Percentiles rank a stretch among this genome's conserved stretches.
Conservation (phyloP, 2,888 invertebrate species). For the Trissonchulus sp. region DNA sequence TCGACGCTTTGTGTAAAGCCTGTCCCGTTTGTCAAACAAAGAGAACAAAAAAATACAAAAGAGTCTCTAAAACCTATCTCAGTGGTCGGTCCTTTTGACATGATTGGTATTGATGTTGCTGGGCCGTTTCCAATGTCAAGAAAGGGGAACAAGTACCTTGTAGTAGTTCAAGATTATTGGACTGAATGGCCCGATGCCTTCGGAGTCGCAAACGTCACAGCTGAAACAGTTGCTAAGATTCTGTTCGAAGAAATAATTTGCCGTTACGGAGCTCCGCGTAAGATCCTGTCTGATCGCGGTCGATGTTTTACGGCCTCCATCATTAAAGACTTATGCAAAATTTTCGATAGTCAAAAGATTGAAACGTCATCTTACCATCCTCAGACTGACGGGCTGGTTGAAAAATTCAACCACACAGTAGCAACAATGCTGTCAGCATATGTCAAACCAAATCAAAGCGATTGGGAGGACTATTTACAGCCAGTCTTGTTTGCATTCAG, state of each 20-base stretch:
- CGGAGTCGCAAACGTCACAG: conserved; percentile 3
- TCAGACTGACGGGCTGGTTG: no score
- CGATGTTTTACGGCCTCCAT: conserved; percentile 36
- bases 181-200: conserved; percentile 22
- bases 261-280: conserved; percentile 28
- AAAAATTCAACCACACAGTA: conserved; percentile 39
- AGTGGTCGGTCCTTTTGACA: conserved; percentile 26
- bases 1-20: conserved; percentile 28
- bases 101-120: conserved; percentile 28
- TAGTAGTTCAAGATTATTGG: conserved; percentile 31
- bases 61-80: background rate
- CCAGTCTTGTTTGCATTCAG: conserved; percentile 37
- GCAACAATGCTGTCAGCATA: conserved; percentile 38
- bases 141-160: conserved; percentile 32
- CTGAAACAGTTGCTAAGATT: conserved; percentile 8
- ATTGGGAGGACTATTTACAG: conserved; percentile 38
- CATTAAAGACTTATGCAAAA: conserved; percentile 29
- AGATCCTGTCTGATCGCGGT: conserved; percentile 37
- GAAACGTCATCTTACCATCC: conserved; percentile 12
- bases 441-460: conserved; percentile 31
- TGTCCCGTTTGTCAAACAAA: conserved; percentile 30
- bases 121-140: conserved; percentile 29
- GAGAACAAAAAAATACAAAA: background rate
- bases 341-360: conserved; percentile 32
- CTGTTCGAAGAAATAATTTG: conserved; percentile 20